Conservation (phyloP, 2,888 invertebrate genomes). For the Dichetophora obliterata region DNA sequence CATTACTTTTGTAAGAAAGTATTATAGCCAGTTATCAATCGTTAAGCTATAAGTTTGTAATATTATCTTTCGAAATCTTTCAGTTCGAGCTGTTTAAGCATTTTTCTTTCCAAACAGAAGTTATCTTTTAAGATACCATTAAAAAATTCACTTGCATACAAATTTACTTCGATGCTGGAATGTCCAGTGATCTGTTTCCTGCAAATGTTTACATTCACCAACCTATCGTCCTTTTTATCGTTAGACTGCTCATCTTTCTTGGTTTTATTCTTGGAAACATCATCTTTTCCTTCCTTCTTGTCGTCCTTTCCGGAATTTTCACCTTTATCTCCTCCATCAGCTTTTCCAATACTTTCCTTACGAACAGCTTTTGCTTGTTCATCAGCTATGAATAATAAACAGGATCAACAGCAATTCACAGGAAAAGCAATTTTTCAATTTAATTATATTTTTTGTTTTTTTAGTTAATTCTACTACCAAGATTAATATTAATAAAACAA, state of each 20-base stretch:
- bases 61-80: background rate
- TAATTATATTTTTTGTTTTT: conserved; percentile 40
- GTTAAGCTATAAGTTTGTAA: too few species aligned
- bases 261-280: conserved; percentile 51
- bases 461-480: conserved; percentile 14
- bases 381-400: conserved; percentile 39
- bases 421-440: conserved; percentile 44
- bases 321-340: conserved; percentile 47
- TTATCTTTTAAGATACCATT: conserved; percentile 11
- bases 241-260: conserved; percentile 70
- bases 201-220: conserved; percentile 61
- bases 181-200: background rate
- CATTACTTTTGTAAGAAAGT: too few species aligned
- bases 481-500: background rate
- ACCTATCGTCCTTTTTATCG: conserved; percentile 73
- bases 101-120: background rate
- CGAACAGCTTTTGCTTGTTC: conserved; percentile 32
- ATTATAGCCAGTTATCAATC: too few species aligned
- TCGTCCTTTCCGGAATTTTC: conserved; percentile 55
- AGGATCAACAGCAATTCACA: conserved; percentile 39
- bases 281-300: conserved; percentile 58
- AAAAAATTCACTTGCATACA: conserved; percentile 16
- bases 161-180: background rate
- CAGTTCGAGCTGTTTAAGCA: background rate
- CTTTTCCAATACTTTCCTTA: conserved; percentile 42